phyloP scores from a whole-genome alignment of 2,113 vertebrate genomes.

The Podiceps cristatus region DNA sequence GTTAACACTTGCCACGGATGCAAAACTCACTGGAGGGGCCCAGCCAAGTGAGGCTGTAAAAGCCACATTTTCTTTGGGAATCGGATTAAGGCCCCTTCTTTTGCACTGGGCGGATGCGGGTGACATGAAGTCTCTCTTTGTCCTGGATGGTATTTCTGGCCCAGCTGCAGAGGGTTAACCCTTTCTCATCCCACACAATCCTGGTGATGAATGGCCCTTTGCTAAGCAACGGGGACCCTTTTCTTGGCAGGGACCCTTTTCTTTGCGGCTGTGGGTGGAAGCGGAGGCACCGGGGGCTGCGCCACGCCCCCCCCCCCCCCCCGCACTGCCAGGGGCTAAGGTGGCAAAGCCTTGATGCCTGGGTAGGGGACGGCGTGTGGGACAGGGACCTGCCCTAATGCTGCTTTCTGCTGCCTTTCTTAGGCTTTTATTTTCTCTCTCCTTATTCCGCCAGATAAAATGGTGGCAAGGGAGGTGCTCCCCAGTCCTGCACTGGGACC shows the following conservation, averaged over 20 bases:
- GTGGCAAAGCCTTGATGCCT: background rate
- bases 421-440: background rate
- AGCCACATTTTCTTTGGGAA: conserved; percentile 66
- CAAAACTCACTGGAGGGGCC: background rate
- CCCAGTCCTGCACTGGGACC: background rate
- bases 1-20: background rate
- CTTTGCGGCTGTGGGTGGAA: background rate
- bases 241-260: background rate
- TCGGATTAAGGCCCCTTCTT: conserved; percentile 35
- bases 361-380: fast-evolving
- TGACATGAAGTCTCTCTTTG: conserved; percentile 58
- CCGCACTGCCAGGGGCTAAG: background rate
- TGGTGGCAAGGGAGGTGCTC: background rate
- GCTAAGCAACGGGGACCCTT: background rate
- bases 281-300: fast-evolving
- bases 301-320: too few species aligned
- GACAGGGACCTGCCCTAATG: fast-evolving
- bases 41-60: background rate
- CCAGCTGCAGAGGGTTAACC: conserved; percentile 59
- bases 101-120: background rate
- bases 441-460: background rate
- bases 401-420: background rate
- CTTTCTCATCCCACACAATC: conserved; percentile 1
- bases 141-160: conserved; percentile 40
- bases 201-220: conserved; percentile 15